A percentile compares a stretch with the other conserved stretches of the same genome.
phyloP scores from a whole-genome alignment of 2,797 vertebrate genomes.

The Mus minutoides region DNA sequence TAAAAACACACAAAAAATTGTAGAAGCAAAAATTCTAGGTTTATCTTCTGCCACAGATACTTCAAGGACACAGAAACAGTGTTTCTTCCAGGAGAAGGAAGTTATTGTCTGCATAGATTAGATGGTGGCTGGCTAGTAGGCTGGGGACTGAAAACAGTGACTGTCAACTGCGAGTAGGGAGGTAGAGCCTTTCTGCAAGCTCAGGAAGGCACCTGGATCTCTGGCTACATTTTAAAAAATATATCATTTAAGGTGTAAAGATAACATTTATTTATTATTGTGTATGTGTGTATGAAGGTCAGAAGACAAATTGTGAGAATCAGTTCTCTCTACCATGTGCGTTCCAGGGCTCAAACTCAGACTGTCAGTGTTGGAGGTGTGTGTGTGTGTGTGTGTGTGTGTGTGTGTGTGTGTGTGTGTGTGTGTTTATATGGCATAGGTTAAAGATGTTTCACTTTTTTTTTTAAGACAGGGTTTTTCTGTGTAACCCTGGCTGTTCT shows the following conservation, averaged over 20 bases:
- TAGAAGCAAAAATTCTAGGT: not conserved
- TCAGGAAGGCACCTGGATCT: not conserved
- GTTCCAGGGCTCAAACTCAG: not conserved
- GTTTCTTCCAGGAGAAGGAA: not conserved
- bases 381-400: too few relatives aligned
- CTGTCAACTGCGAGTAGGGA: not conserved
- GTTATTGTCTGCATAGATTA: not conserved
- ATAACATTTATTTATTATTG: not conserved
- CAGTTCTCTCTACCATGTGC: not conserved
- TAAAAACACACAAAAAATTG: not conserved
- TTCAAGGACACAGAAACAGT: not conserved
- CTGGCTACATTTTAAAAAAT: not conserved
- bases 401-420: too few relatives aligned
- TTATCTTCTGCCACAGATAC: not conserved
- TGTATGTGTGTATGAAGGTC: not conserved
- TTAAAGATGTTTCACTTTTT: not conserved
- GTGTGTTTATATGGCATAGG: not conserved
- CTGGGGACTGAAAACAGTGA: not conserved
- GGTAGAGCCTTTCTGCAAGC: not conserved
- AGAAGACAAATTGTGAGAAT: not conserved
- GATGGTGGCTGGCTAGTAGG: not conserved
- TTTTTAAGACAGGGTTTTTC: not conserved
- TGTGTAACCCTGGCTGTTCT: too few relatives aligned
- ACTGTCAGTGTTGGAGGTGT: not conserved
- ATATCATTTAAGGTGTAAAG: not conserved